These are phyloP conservation scores for Stomatorhinus walkeri DNA, from an alignment of 2,797 vertebrate species.

Conservation along the genomic window DNA sequence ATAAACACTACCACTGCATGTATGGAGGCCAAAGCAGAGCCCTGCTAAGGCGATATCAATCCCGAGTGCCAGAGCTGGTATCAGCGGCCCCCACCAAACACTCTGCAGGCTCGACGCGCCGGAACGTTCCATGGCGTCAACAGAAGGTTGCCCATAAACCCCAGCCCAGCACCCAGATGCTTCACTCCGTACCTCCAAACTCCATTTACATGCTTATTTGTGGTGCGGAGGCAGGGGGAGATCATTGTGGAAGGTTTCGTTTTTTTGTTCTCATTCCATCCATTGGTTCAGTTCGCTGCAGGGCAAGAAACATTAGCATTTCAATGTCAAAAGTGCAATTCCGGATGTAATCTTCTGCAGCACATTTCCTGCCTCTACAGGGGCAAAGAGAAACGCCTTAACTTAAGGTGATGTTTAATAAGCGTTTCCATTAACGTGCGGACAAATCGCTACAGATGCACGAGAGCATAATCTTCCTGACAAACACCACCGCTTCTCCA, in stretches of 20 bases:
- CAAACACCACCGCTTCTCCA: neutral
- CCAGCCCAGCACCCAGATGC: neutral
- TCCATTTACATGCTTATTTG: neutral
- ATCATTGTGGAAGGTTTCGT: neutral
- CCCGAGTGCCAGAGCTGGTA: neutral
- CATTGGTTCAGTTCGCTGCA: neutral
- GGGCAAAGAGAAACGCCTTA: neutral
- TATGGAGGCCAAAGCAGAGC: neutral
- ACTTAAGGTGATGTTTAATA: conserved; percentile 12
- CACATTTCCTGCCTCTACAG: neutral
- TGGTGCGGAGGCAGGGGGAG: neutral
- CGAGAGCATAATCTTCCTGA: neutral
- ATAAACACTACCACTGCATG: neutral
- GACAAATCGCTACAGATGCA: neutral
- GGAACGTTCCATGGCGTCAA: neutral
- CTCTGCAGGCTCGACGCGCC: neutral
- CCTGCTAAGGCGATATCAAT: neutral
- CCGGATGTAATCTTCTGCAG: neutral
- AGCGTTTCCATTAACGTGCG: neutral
- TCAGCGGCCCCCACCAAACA: no score
- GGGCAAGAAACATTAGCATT: neutral
- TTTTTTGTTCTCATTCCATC: neutral
- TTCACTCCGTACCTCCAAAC: neutral
- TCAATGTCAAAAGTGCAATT: conserved; percentile 13
- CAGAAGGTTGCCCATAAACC: neutral